phyloP scores from a whole-genome alignment of 1,140 invertebrate genomes.

The Euschistus heros region DNA sequence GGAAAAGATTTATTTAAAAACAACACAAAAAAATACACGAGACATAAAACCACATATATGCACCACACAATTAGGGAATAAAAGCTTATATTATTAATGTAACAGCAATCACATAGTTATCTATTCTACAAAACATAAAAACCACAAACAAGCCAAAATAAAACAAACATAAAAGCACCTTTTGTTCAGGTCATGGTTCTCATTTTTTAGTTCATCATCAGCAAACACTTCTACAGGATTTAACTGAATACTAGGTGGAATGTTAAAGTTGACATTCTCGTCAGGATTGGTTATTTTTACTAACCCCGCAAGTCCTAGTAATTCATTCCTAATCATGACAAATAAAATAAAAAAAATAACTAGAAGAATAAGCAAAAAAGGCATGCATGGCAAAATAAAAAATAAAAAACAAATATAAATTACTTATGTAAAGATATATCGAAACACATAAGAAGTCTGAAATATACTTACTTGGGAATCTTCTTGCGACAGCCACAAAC shows the following conservation, averaged over 20 bases:
- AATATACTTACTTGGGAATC: slow-evolving; percentile 31
- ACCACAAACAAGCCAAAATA: slow-evolving; percentile 1
- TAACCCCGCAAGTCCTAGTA: slow-evolving; percentile 34
- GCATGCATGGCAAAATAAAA: slow-evolving; percentile 20
- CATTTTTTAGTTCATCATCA: slow-evolving; percentile 18
- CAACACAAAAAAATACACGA: background rate
- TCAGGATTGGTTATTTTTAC: slow-evolving; percentile 35
- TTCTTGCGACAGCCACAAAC: slow-evolving; percentile 33
- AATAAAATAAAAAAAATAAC: slow-evolving; percentile 24
- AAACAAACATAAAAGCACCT: slow-evolving; percentile 25
- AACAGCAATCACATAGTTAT: background rate
- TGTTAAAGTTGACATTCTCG: slow-evolving; percentile 28
- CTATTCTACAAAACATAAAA: slow-evolving; percentile 9
- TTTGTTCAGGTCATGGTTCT: slow-evolving; percentile 27
- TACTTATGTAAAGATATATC: slow-evolving; percentile 8
- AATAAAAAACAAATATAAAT: slow-evolving; percentile 4
- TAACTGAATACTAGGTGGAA: slow-evolving; percentile 23
- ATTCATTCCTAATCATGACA: slow-evolving; percentile 33
- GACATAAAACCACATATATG: background rate
- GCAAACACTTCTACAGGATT: slow-evolving; percentile 21
- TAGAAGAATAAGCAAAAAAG: slow-evolving; percentile 17
- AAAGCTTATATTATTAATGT: background rate
- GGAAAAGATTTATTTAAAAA: background rate
- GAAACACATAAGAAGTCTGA: background rate
- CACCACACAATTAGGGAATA: background rate